Base-by-base conservation (phyloP, 2,113 vertebrate genomes). In the Camarhynchus parvulus region DNA sequence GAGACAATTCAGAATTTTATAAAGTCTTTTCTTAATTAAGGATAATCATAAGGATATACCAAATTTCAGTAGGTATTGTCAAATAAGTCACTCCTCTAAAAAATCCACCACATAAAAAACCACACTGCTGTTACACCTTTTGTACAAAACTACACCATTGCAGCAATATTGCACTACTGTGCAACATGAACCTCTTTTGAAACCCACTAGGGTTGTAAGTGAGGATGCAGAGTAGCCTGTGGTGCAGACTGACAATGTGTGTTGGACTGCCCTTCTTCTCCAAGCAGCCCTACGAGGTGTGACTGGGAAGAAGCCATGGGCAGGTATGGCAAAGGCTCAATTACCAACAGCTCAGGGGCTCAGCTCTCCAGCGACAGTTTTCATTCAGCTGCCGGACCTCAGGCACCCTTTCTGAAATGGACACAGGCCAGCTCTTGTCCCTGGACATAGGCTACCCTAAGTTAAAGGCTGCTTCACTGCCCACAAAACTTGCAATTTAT, bases 191-290 rank as follows among this genome's bases (percentile, higher is more conserved):
- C 22, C 42, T 67, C 58, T 79, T 76, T 15, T 17, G 58, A 42
- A 88, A 58, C 24, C 66, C 24, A 0, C 0, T 44, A 19, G 42
- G 23, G 15, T 9, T 59, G 0, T 28, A 37, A 64, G 8, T 15
- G 59, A 63, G 59, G 35, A 28, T 61, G 24, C 66, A 92, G 74
- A 52, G 25, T 27, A 17, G 19, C 21, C 20, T 7, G 2, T 13
- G 31, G 31, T 31, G 33, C 31, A 49, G 12, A 25, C 27, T 33
- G n/a, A 9, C 25, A 59, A 1, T 1, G 25, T 13, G 27, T 20
- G 35, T 46, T 25, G 81, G n/a, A 42, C 5, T 10, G 3, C 24
- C 41, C 39, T 74, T 68, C 1, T 3, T 39, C 24, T 74, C 50
- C 23, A 35, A 21, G 27, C 42, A 83, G 37, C 58, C 28, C 68